Base-by-base conservation (phyloP, 1,140 invertebrate species). In the Samia ricini region DNA sequence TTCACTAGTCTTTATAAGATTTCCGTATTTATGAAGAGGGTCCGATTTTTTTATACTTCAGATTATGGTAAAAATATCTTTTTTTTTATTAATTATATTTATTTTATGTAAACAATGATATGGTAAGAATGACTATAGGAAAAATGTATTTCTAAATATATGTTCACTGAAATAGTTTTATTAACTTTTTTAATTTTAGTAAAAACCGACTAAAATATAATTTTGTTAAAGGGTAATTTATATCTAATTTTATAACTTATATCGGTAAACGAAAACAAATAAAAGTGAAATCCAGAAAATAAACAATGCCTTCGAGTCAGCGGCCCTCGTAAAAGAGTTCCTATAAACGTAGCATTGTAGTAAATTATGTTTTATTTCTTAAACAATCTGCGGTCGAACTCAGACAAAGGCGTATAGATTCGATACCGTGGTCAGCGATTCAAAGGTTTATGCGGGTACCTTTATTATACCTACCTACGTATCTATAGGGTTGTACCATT, bases 301-400 rank as follows among this genome's bases (percentile, higher is more conserved):
- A 71, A 77, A 75, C 73, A 79, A 81, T 77, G 67, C 68, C 72
- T 63, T 75, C 58, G 62, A 75, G 70, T 75, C 71, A 72, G 74
- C 68, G 68, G 69, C 65, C 69, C 80, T 85, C 82, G 74, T 83
- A 83, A 82, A 85, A 82, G 72, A 72, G 69, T 83, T 78, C 76
- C 74, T 77, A 81, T 86, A 86, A 88, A 87, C 78, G 83, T 84
- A 85, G 76, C 69, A 85, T 77, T 76, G 77, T 81, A 76, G 76
- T 83, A 89, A 87, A 89, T 89, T 88, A 83, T 88, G 84, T 87
- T 89, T 88, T 85, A 85, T 84, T 88, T 85, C 85, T 88, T 90
- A 81, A 88, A 87, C 82, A 88, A 88, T 88, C 83, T 88, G 84
- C 71, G 87, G 79, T 71, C 67, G 72, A 74, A 72, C 74, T 72